A percentile compares a stretch with the other conserved stretches of the same genome.
Evolutionary conservation across 2,113 vertebrate genomes (phyloP).

Genomic region (Chauna torquata): DNA sequence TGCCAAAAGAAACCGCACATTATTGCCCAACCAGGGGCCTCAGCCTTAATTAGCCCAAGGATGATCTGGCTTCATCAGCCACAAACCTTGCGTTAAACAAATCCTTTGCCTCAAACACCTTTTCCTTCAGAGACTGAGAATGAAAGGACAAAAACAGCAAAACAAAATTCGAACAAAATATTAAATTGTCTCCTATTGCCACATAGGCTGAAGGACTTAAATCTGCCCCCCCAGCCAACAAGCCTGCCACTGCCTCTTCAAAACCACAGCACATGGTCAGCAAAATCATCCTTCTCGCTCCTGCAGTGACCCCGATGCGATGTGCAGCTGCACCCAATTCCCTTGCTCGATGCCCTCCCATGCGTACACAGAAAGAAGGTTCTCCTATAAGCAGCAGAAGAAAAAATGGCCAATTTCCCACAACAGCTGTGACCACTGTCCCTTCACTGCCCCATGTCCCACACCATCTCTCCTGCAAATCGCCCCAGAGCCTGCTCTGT

Average conservation of each 20-base stretch:
- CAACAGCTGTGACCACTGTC: neutral
- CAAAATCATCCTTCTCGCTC: neutral
- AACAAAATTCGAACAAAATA: neutral
- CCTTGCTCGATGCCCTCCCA: neutral
- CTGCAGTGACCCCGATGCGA: fast-evolving
- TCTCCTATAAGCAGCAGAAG: neutral
- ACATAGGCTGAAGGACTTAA: neutral
- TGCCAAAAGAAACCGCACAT: neutral
- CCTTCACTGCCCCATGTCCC: neutral
- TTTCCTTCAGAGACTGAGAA: neutral
- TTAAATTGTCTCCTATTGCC: neutral
- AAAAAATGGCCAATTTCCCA: neutral
- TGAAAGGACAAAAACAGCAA: neutral
- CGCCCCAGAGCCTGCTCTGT: neutral
- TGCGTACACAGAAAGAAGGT: fast-evolving
- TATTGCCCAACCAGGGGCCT: neutral
- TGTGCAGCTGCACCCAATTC: neutral
- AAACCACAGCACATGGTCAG: neutral
- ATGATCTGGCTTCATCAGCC: neutral
- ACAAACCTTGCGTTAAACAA: neutral
- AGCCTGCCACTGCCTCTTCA: neutral
- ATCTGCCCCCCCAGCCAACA: neutral
- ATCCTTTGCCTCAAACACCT: neutral
- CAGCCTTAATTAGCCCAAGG: neutral
- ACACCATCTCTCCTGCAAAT: neutral